Percentiles rank a stretch among this genome's conserved stretches.
phyloP scores from a whole-genome alignment of 1,140 invertebrate genomes.

The Mylabris phalerata region DNA sequence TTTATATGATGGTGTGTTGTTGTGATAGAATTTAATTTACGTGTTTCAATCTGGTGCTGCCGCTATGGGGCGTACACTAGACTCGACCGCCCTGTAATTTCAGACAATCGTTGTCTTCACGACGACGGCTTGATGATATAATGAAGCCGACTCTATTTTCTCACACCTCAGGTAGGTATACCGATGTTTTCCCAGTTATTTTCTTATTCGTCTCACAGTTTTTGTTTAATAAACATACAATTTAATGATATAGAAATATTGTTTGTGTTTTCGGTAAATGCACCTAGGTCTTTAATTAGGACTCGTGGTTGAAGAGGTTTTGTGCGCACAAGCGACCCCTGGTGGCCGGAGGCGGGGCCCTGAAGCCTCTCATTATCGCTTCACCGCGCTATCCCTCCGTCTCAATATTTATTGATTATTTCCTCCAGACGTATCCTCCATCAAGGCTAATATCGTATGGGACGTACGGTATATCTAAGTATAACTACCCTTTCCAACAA shows the following conservation, averaged over 20 bases:
- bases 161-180: conserved; percentile 40
- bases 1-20: conserved; percentile 9
- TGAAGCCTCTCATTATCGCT: conserved; percentile 38
- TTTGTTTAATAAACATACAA: background rate
- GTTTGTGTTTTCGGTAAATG: conserved; percentile 1
- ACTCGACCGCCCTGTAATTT: conserved; percentile 40
- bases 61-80: conserved; percentile 28
- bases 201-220: conserved; percentile 26
- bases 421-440: conserved; percentile 9
- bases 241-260: background rate
- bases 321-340: conserved; percentile 24
- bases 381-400: conserved; percentile 33
- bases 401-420: conserved; percentile 41
- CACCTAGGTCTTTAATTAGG: conserved; percentile 31
- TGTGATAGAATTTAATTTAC: conserved; percentile 43
- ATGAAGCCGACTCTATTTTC: conserved; percentile 40
- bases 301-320: conserved; percentile 3
- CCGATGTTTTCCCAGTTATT: conserved; percentile 39
- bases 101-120: conserved; percentile 41
- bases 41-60: conserved; percentile 35
- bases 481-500: too few relatives aligned
- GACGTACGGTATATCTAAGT: too few relatives aligned
- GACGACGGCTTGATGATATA: conserved; percentile 42
- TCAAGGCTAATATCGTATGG: too few relatives aligned
- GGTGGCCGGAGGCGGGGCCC: conserved; percentile 27